Evolutionary conservation across 2,113 vertebrate species (phyloP).

Genomic region (Tapirus terrestris): DNA sequence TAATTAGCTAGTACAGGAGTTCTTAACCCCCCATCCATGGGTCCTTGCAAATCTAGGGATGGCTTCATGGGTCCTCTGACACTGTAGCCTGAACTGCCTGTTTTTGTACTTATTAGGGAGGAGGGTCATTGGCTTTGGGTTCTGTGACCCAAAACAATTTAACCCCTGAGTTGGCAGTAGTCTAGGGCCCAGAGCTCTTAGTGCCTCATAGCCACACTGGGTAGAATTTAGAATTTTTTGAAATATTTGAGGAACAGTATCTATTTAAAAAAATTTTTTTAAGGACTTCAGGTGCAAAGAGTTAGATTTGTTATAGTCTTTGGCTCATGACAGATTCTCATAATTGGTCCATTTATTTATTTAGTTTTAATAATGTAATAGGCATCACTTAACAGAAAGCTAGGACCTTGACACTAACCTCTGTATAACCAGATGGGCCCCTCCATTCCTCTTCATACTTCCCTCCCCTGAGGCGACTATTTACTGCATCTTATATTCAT

Average conservation of each 20-base stretch:
- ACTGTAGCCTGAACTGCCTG: not conserved
- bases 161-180: not conserved
- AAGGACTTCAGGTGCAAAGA: constrained; percentile 13
- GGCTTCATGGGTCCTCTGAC: not conserved
- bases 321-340: not conserved
- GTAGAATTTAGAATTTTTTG: not conserved
- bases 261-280: not conserved
- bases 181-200: not conserved
- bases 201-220: not conserved
- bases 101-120: not conserved
- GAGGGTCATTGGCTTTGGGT: not conserved
- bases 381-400: not conserved
- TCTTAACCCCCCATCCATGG: not conserved
- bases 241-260: not conserved
- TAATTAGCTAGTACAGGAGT: not conserved
- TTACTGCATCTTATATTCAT: not conserved
- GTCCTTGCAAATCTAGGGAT: not conserved
- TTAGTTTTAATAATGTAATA: not conserved
- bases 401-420: not conserved
- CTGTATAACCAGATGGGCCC: too few species aligned
- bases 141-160: not conserved
- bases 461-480: not conserved
- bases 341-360: not conserved
- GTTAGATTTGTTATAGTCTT: not conserved
- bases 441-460: not conserved